These are phyloP conservation scores for Sanderia malayensis DNA, from an alignment of 30 jellyfish, hydroid and myxozoan genomes.

Conservation along the genomic window DNA sequence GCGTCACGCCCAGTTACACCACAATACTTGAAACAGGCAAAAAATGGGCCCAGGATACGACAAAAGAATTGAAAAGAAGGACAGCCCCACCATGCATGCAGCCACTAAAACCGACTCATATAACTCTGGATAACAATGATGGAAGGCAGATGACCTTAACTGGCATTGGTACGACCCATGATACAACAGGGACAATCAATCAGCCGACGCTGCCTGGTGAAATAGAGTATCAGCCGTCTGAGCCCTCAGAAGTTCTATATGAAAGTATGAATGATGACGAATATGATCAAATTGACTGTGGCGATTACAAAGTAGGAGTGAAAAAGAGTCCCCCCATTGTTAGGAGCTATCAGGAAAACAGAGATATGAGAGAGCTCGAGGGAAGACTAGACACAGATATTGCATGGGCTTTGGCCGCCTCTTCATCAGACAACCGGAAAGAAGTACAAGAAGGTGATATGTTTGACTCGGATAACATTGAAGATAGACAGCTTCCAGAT, in stretches of 20 bases:
- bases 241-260: conserved; percentile 47
- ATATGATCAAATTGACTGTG: conserved; percentile 48
- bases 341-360: conserved; percentile 32
- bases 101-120: conserved; percentile 49
- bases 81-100: conserved; percentile 58
- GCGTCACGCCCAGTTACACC: conserved; percentile 6
- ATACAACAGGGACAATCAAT: conserved; percentile 2
- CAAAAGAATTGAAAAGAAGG: background rate
- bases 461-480: conserved; percentile 37
- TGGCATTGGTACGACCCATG: conserved; percentile 31
- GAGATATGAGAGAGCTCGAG: conserved; percentile 55
- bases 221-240: conserved; percentile 48
- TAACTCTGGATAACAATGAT: conserved; percentile 50
- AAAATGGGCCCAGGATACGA: conserved; percentile 3
- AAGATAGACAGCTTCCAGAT: conserved; percentile 31
- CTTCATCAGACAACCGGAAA: conserved; percentile 35
- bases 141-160: conserved; percentile 60
- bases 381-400: conserved; percentile 56
- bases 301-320: conserved; percentile 39
- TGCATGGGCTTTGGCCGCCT: conserved; percentile 59
- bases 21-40: conserved; percentile 2
- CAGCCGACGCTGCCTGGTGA: conserved; percentile 9
- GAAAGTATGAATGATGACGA: conserved; percentile 24
- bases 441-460: conserved; percentile 21
- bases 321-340: conserved; percentile 48